These are phyloP conservation scores for Alauda arvensis DNA, from an alignment of 2,797 vertebrate genomes.

Conservation along the genomic window DNA sequence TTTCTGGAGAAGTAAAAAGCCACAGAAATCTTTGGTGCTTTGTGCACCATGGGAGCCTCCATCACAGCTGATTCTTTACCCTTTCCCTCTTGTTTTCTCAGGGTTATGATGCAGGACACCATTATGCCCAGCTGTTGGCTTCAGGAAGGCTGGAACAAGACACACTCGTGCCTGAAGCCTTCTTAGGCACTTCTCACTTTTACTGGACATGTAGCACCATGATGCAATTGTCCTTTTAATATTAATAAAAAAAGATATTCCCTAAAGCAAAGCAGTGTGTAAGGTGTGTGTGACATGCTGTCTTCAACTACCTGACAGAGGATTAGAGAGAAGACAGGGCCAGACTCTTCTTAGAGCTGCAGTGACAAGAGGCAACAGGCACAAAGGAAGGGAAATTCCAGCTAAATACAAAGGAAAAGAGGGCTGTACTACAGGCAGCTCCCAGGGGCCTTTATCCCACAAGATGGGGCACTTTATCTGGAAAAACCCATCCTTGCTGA, in stretches of 20 bases:
- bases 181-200: neutral
- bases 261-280: neutral
- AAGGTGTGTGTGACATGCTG: neutral
- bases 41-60: neutral
- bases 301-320: neutral
- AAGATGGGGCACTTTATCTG: neutral
- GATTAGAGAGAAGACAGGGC: neutral
- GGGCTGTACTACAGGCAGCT: neutral
- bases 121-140: neutral
- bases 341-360: neutral
- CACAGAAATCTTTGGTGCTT: neutral
- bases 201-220: rapidly evolving
- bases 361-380: neutral
- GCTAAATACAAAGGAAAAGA: neutral
- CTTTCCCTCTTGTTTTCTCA: neutral
- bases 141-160: neutral
- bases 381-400: neutral
- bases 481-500: neutral
- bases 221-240: neutral
- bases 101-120: neutral
- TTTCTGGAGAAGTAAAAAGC: slow-evolving; percentile 66
- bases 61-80: neutral
- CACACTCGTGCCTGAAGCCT: neutral
- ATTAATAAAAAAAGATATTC: neutral
- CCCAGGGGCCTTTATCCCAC: neutral